Evolutionary conservation across 1,140 invertebrate species (phyloP), one percentile per base, ranked within the genome.

Genomic region (Danaus melanippus): DNA sequence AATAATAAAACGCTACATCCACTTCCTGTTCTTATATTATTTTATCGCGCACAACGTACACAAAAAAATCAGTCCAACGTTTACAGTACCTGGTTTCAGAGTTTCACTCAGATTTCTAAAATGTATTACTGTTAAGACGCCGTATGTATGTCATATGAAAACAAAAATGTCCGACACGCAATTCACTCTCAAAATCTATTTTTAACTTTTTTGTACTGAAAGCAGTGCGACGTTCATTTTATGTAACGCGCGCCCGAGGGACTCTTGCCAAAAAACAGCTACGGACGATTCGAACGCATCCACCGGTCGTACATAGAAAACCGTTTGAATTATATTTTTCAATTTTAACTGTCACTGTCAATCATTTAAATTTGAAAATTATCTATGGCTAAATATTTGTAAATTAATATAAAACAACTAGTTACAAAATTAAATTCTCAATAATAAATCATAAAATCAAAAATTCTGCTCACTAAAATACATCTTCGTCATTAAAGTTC

Each of bases 111-210:
- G 67, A 82, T 82, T 84, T 80, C 77, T 81, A 84, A 77, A 62
- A 62, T 67, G 67, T 76, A 69, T 62, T 60, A 55, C 51, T 61
- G 59, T 65, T 59, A 50, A 62, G 58, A 72, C 63, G 60, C 71
- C 61, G 56, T 77, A 83, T 79, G 74, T 80, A 68, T 82, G 83
- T 86, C 78, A 83, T 67, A 73, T 75, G 71, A 81, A 83, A 86
- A 84, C 81, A 84, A 84, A 86, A 82, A 82, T 78, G 77, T 75
- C 77, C 57, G 71, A 76, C 72, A 68, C 69, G 79, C 78, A 81
- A 84, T 72, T 82, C 81, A 82, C 74, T 79, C 60, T 69, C 62
- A 70, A 75, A 76, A 61, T 86, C 84, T 86, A 86, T 86, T 86
- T 86, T 81, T 86, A 84, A 67, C 73, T 67, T 81, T 76, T 83